Percentiles rank a stretch among this genome's conserved stretches.
These are phyloP conservation scores for Apistogramma diplotaenia DNA, from an alignment of 2,113 vertebrate species.

Conservation along the genomic window DNA sequence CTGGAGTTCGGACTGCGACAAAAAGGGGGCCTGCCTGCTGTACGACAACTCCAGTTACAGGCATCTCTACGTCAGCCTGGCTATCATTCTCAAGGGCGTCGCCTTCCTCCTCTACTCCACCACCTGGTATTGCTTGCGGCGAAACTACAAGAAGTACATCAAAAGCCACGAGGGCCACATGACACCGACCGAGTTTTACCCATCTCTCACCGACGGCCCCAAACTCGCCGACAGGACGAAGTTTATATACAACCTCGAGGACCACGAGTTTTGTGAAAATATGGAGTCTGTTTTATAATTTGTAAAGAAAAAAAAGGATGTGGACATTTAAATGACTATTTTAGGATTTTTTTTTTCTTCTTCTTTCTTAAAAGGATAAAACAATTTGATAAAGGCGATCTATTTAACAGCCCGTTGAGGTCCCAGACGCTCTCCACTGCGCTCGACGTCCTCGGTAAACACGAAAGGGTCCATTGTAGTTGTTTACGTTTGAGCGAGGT, in stretches of 20 bases:
- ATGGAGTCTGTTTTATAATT: conserved; percentile 99
- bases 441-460: conserved; percentile 33
- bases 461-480: conserved; percentile 60
- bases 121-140: conserved; percentile 93
- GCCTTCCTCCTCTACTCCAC: conserved; percentile 94
- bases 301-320: background rate
- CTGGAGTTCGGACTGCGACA: conserved; percentile 93
- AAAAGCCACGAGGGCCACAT: conserved; percentile 88
- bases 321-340: conserved; percentile 25
- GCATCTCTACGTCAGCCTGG: conserved; percentile 93
- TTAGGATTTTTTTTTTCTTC: conserved; percentile 37
- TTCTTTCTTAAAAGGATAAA: conserved; percentile 20
- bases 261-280: conserved; percentile 97
- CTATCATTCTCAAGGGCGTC: conserved; percentile 90
- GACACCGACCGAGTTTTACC: conserved; percentile 90
- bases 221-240: conserved; percentile 87
- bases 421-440: conserved; percentile 4
- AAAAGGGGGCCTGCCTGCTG: conserved; percentile 88
- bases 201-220: conserved; percentile 88
- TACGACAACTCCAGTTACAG: conserved; percentile 93
- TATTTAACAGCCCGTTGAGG: conserved; percentile 35
- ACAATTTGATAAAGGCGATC: conserved; percentile 30
- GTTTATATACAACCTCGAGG: conserved; percentile 98
- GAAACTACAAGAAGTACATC: conserved; percentile 96
- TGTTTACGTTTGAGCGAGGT: conserved; percentile 44